A percentile compares a stretch with the other conserved stretches of the same genome.
phyloP scores from a whole-genome alignment of 1,140 invertebrate genomes.

The Eriocheir sinensis region DNA sequence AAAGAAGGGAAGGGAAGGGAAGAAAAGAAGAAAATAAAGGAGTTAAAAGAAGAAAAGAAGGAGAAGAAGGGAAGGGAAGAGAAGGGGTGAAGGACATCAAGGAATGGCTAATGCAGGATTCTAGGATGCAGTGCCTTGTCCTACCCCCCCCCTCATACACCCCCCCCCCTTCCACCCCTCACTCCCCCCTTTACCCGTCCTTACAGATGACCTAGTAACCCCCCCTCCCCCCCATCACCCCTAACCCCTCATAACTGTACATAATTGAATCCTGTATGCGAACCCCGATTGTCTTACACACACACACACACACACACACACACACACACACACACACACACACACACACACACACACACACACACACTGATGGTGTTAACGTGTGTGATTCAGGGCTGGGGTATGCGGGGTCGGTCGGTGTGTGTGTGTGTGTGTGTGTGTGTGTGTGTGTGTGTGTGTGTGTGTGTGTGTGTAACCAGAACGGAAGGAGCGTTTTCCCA shows the following conservation, averaged over 20 bases:
- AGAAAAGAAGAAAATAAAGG: not conserved
- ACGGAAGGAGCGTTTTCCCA: not conserved
- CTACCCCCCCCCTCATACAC: no score
- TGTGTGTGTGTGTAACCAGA: constrained; percentile 5
- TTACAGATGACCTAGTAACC: not conserved
- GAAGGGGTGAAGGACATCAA: not conserved
- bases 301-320: constrained; percentile 22
- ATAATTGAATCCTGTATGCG: not conserved
- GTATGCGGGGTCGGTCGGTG: no score
- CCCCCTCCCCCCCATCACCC: not conserved
- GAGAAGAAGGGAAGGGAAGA: no score
- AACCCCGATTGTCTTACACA: not conserved
- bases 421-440: not conserved
- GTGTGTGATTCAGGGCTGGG: no score
- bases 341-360: not conserved
- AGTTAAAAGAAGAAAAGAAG: no score
- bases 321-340: constrained; percentile 3
- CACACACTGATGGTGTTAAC: not conserved
- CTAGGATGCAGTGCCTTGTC: not conserved
- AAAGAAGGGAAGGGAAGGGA: not conserved
- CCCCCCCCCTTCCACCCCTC: not conserved
- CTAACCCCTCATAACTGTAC: constrained; percentile 10
- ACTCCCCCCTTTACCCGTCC: not conserved
- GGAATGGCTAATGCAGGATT: not conserved
- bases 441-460: constrained; percentile 7